Evolutionary conservation across 2,888 invertebrate species (phyloP), one percentile per base, ranked within the genome.

Genomic region (Eledona agricola): DNA sequence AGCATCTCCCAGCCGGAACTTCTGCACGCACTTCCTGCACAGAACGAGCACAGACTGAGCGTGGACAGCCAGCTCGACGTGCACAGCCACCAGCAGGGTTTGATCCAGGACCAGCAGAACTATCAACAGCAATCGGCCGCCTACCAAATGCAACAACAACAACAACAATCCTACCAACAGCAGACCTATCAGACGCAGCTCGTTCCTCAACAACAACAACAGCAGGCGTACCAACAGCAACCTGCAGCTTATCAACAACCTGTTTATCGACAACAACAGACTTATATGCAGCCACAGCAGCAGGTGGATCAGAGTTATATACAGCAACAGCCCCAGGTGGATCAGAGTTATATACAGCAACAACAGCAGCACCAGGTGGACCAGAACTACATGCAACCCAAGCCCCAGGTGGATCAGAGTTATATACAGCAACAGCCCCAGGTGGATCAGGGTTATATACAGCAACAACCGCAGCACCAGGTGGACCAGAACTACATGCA

Each of bases 1-100:
- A 74, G 72, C 19, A 71, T 74, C 10, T 73, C 75, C 0, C 76
- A 76, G 55, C 74, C 76, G 0, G 76, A 76, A 35, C 32, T 74
- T 37, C 52, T 72, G 22, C 72, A 69, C 40, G 42, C 65, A 2
- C 42, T 62, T 11, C 51, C 63, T 1, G 56, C 58, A 25, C 60
- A 62, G 22, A 62, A 54, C 40, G 63, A 62, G 42, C 71, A 69
- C 34, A 59, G 72, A 17, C 58, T 74, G 35, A 75, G 73, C 47
- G 71, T 75, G 4, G 76, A 75, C 43, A 71, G 72, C 54, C 76
- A 75, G 50, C 51, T 75, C 57, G 76, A 76, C 45, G 56, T 68
- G 37, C 70, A 70, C 34, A 63, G 63, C 23, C 53, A 31, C 9
- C 16, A 42, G 17, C 54, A 35, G 16, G 15, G 42, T n/a, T 16